These are phyloP conservation scores for Hycleus cichorii DNA, from an alignment of 1,140 invertebrate genomes.

Conservation along the genomic window DNA sequence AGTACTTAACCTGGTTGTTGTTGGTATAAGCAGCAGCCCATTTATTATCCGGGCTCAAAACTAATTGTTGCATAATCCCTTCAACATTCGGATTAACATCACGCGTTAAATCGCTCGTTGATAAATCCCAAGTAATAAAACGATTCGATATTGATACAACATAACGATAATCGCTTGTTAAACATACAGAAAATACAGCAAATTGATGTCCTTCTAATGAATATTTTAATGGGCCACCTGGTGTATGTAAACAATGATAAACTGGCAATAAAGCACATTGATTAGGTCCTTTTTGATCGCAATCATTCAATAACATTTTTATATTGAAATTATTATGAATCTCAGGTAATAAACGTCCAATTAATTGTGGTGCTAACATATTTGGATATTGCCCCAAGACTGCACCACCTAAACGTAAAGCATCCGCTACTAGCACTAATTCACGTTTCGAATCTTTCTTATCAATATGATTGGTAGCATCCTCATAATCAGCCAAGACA, in stretches of 20 bases:
- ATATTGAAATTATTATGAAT: constrained; percentile 78
- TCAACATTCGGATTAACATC: constrained; percentile 89
- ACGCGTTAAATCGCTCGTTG: constrained; percentile 84
- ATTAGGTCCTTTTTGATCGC: constrained; percentile 76
- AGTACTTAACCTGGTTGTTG: constrained; percentile 71
- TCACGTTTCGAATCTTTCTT: constrained; percentile 80
- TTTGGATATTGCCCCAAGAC: constrained; percentile 86
- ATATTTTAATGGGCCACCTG: constrained; percentile 95
- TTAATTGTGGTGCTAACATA: constrained; percentile 92
- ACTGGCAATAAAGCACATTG: constrained; percentile 86
- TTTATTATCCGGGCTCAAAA: constrained; percentile 92
- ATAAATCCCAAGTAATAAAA: constrained; percentile 96
- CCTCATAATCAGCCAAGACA: constrained; percentile 92
- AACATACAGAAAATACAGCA: constrained; percentile 89
- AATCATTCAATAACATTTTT: constrained; percentile 79
- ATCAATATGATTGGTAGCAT: constrained; percentile 77
- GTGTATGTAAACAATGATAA: constrained; percentile 94
- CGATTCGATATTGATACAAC: constrained; percentile 94
- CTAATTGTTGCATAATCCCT: constrained; percentile 91
- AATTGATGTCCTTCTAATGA: constrained; percentile 97
- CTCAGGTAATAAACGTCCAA: constrained; percentile 88
- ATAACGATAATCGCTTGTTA: constrained; percentile 88
- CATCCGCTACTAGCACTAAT: constrained; percentile 89
- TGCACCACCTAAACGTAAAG: constrained; percentile 82
- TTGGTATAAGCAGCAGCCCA: constrained; percentile 95